Evolutionary conservation across 2,888 invertebrate species (phyloP), one percentile per base, ranked within the genome.

Genomic region (Drosophila monieri): DNA sequence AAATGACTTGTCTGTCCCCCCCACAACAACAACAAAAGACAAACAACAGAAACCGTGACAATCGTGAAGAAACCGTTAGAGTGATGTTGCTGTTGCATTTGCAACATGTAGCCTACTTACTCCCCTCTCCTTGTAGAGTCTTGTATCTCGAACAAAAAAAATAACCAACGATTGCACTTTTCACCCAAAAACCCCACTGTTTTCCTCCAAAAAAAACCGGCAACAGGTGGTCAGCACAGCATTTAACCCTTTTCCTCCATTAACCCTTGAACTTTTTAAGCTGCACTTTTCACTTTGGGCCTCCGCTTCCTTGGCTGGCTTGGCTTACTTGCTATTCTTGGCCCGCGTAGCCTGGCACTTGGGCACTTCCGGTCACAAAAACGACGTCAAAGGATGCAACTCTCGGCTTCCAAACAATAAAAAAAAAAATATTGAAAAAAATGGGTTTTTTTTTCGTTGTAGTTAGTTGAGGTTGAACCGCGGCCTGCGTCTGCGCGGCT

Each of bases 401-500:
- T 14, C 18, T 14, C 9, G 15, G 12, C 2, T 27, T 27, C n/a
- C 12, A 9, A 23, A 12, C 9, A 2, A 15, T 6, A 23, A 49
- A 23, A 56, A 61, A 27, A 46, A 43, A 55, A 55, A 56, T 46
- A 30, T n/a, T 8, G n/a, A 21, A 35, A 44, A 55, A 41, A 27
- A 54, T 53, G 30, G 43, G 1, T 52, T 39, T 21, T 18, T 32
- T 51, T 44, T 62, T 18, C 60, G 49, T 48, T 54, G 15, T 41
- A 52, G 52, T 23, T 23, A 4, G 21, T 73, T 6, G 43, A 10
- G 6, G 8, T 41, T 14, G 39, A 65, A 65, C 67, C 77, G 74
- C 51, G 52, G 62, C 46, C 72, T 73, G 80, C 78, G 87, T 85
- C 84, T 68, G 74, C 81, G 85, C 84, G 81, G 70, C 79, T 81